A percentile compares a stretch with the other conserved stretches of the same genome.
These are phyloP conservation scores for Megalops cyprinoides DNA, from an alignment of 2,797 vertebrate species.

Conservation along the genomic window DNA sequence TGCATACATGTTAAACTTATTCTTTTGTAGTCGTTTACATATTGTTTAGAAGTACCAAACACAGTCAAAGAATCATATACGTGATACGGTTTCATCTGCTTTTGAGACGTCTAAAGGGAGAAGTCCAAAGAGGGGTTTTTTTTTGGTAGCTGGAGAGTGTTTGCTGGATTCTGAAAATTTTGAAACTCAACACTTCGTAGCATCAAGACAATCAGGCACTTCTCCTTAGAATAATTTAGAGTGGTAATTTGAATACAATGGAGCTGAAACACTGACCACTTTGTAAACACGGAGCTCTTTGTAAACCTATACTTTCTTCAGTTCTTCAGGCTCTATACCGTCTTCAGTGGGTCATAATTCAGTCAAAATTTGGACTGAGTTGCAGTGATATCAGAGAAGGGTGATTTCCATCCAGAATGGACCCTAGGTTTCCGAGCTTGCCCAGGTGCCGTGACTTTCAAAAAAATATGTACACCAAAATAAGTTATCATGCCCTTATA, in stretches of 20 bases:
- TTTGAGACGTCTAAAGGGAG: constrained; percentile 21
- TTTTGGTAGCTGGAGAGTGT: not conserved
- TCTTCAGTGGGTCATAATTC: not conserved
- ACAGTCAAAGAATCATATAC: not conserved
- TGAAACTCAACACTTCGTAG: not conserved
- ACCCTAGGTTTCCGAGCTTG: not conserved
- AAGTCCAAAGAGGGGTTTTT: constrained; percentile 5
- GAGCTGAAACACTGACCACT: not conserved
- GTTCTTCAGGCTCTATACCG: too few relatives aligned
- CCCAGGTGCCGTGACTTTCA: not conserved
- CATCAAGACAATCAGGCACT: not conserved
- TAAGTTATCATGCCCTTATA: not conserved
- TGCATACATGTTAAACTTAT: constrained; percentile 24
- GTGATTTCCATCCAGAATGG: not conserved
- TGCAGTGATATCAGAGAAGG: not conserved
- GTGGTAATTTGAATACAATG: not conserved
- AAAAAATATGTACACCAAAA: not conserved
- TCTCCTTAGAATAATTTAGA: not conserved
- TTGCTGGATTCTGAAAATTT: not conserved
- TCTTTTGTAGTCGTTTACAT: constrained; percentile 26
- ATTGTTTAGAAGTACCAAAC: constrained; percentile 23
- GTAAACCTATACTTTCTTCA: not conserved
- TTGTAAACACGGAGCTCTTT: not conserved
- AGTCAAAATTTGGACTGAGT: not conserved
- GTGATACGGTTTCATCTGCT: not conserved